Conservation (phyloP, 1,140 invertebrate genomes). For the Sesamia nonagrioides region DNA sequence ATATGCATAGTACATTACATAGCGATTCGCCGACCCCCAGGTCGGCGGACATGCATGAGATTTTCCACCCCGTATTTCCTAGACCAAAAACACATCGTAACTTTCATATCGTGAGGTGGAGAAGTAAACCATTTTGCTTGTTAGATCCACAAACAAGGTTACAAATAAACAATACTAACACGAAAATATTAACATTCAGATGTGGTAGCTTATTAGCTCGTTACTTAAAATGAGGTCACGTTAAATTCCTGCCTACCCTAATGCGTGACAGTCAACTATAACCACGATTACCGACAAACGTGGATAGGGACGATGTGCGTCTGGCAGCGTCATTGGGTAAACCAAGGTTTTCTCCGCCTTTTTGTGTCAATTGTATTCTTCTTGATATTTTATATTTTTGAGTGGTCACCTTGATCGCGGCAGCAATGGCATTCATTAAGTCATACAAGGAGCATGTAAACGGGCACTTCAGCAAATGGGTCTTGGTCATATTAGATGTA, state of each 20-base stretch:
- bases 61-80: too few relatives aligned
- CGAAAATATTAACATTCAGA: constrained; percentile 9
- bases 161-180: not conserved
- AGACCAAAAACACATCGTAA: not conserved
- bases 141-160: not conserved
- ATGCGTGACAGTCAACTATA: constrained; percentile 32
- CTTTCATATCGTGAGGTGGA: not conserved
- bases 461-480: too few relatives aligned
- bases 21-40: too few relatives aligned
- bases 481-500: too few relatives aligned
- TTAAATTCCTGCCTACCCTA: constrained; percentile 7
- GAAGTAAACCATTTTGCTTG: not conserved
- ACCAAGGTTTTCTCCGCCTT: too few relatives aligned
- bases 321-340: not conserved
- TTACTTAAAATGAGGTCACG: constrained; percentile 8
- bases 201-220: not conserved
- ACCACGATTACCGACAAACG: not conserved
- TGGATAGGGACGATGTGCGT: not conserved
- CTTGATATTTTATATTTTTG: too few relatives aligned
- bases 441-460: too few relatives aligned
- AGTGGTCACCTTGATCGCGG: too few relatives aligned
- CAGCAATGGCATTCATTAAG: too few relatives aligned
- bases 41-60: too few relatives aligned
- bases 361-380: too few relatives aligned
- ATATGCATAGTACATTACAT: too few relatives aligned